Base-by-base conservation (phyloP, 2,888 invertebrate genomes). In the Amphipyra tragopoginis region DNA sequence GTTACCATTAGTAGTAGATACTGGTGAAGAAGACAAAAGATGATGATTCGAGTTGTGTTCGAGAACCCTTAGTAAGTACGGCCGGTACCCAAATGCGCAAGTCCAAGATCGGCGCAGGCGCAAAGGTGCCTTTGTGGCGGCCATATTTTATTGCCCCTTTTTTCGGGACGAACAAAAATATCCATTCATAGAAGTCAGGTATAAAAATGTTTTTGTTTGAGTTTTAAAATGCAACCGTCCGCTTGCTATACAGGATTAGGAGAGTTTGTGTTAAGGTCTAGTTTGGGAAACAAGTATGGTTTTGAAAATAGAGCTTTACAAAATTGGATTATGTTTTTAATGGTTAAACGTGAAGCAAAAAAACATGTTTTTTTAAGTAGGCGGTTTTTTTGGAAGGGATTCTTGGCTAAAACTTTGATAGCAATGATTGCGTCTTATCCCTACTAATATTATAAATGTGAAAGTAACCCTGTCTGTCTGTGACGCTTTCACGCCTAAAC, bases 131-230 rank as follows among this genome's bases (percentile, higher is more conserved):
- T 92, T 92, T 93, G 89, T 86, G 89, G 87, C 93, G 82, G 93
- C 93, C 93, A 94, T 93, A 85, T 90, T 93, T 93, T 90, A 89
- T 91, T 90, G 85, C 86, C 79, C 80, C 80, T 85, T 88, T 91
- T 91, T 90, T 83, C 79, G 81, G 79, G 73, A 85, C 86, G 85
- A 84, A 90, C 89, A 77, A 88, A 90, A 92, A 90, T 91, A 90
- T 84, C 87, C 91, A 92, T 93, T 93, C 91, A 93, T 92, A 90
- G 90, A 81, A 87, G 86, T 87, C 93, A 94, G 93, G 93, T 93
- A 94, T 89, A 93, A 90, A 90, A 88, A 89, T 89, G 85, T 81
- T 84, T 78, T 79, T 79, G 68, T 75, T 79, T 62, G 75, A 70
- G 68, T 80, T 85, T 82, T 81, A 80, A 56, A 84, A 85, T 82